phyloP scores from a whole-genome alignment of 2,113 vertebrate genomes.

The Rafetus swinhoei region DNA sequence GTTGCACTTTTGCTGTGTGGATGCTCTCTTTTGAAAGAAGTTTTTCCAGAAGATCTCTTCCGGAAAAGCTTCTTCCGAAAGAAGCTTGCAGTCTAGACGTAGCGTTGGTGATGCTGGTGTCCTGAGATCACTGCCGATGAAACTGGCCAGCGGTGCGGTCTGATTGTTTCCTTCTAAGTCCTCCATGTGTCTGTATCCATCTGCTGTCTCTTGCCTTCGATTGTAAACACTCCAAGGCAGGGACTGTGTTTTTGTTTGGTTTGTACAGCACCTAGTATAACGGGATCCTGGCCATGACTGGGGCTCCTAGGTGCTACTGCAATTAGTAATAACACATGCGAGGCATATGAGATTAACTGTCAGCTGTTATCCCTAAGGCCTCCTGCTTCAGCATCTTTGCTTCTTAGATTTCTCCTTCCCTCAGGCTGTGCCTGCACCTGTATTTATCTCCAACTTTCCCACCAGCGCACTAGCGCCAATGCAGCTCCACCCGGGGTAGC shows the following conservation, averaged over 20 bases:
- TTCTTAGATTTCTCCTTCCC: background rate
- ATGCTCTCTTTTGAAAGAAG: no score
- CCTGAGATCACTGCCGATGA: background rate
- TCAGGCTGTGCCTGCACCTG: background rate
- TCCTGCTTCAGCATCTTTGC: background rate
- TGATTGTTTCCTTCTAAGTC: background rate
- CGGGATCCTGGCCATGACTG: background rate
- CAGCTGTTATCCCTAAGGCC: background rate
- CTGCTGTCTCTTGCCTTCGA: background rate
- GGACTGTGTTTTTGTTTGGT: background rate
- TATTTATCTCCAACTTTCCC: background rate
- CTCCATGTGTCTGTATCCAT: background rate
- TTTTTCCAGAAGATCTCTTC: no score
- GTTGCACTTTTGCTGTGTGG: no score
- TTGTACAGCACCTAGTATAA: background rate
- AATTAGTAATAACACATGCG: background rate
- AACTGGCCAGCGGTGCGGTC: no score
- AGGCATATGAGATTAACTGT: background rate
- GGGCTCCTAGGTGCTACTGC: background rate
- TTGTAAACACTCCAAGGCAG: background rate
- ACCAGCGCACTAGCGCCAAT: background rate
- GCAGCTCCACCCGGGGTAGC: background rate
- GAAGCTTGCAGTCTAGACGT: no score
- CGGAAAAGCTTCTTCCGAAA: no score
- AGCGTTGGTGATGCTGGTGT: no score